Base-by-base conservation (phyloP, 2,797 vertebrate genomes). In the Xenentodon cancila region DNA sequence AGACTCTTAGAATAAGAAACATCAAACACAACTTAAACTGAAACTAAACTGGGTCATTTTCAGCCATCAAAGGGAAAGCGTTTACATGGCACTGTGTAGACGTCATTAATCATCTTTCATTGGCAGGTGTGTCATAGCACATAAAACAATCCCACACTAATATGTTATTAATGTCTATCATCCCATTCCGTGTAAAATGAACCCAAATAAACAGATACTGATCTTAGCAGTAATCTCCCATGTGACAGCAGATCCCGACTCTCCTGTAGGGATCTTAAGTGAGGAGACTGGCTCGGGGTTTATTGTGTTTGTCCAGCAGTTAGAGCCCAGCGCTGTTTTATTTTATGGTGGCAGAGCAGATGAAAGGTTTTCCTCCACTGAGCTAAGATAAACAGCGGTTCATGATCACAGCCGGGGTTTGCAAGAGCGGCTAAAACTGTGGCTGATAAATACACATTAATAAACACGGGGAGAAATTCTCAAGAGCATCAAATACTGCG, bases 341-440 rank as follows among this genome's bases (percentile, higher is more conserved):
- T 76, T 89, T 85, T 77, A 84, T 77, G 75, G 72, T 68, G 69
- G 71, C 70, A 56, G 65, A 25, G 53, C 71, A 85, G 81, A 93
- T 91, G 81, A 91, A 92, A 92, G 91, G 75, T 73, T 87, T 87
- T 71, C 82, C 77, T 89, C 87, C 79, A 45, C 79, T 69, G 85
- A 68, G 34, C 79, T 79, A 68, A 60, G 74, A 90, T 86, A 84
- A 92, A 90, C 78, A 86, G 75, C 53, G 79, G 86, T 76, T 80
- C 77, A 78, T 61, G 68, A 75, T 84, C 80, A 73, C 73, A 56
- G 71, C 34, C 50, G 13, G 30, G 9, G 30, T 53, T n/a, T 30
- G 52, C 25, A 58, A 21, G 53, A 72, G 64, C 50, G 61, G 43
- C 58, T 70, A 40, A 64, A 59, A 75, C 64, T 70, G 71, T 59